These are phyloP conservation scores for Ennomos fuscantarius DNA, from an alignment of 2,888 invertebrate species.

Conservation along the genomic window DNA sequence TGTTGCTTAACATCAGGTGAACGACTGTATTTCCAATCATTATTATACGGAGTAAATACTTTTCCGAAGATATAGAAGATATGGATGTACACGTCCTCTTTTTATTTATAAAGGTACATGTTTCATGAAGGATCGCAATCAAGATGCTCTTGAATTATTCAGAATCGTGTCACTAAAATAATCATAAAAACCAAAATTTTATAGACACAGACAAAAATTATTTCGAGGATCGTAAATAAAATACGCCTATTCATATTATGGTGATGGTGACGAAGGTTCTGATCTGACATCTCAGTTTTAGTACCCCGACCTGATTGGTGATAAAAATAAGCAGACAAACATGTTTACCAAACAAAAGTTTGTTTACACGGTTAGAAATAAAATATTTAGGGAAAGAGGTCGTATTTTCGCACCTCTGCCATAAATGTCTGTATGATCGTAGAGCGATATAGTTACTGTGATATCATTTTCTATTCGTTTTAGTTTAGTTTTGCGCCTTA, in stretches of 20 bases:
- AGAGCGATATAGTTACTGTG: no score
- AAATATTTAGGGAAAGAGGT: slow-evolving; percentile 32
- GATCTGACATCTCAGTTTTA: slow-evolving; percentile 37
- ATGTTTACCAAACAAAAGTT: slow-evolving; percentile 48
- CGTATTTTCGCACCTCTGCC: slow-evolving; percentile 28
- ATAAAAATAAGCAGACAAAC: slow-evolving; percentile 51
- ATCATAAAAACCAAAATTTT: slow-evolving; percentile 32
- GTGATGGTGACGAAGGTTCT: slow-evolving; percentile 34
- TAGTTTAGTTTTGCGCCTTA: no score
- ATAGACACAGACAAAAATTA: slow-evolving; percentile 19
- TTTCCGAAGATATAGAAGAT: no score
- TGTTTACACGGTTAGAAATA: slow-evolving; percentile 38
- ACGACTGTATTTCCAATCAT: no score
- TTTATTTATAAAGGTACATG: no score
- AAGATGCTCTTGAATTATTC: slow-evolving; percentile 3
- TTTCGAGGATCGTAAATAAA: slow-evolving; percentile 32
- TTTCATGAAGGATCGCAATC: neutral
- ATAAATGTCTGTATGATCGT: slow-evolving; percentile 1
- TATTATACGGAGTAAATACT: no score
- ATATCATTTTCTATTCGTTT: no score
- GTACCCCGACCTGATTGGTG: slow-evolving; percentile 42
- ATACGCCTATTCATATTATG: slow-evolving; percentile 34
- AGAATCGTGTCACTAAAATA: slow-evolving; percentile 4
- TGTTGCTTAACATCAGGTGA: no score
- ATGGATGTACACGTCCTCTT: no score